Conservation (phyloP, 2,113 vertebrate species). For the Xenopus laevis region DNA sequence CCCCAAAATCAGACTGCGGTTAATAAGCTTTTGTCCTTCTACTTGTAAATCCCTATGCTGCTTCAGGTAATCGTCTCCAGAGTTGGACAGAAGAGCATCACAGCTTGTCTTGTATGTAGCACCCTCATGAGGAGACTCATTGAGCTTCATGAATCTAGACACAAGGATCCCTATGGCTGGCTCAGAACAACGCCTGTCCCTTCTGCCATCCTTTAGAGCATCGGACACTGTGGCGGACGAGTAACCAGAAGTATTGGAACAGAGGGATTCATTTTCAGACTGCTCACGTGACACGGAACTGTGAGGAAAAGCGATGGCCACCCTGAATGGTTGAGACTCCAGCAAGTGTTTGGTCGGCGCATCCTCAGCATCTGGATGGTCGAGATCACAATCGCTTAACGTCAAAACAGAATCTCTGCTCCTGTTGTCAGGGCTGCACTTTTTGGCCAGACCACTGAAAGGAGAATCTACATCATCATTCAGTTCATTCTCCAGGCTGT, state of each 20-base stretch:
- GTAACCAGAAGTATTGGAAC: conserved; percentile 43
- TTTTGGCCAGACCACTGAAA: conserved; percentile 63
- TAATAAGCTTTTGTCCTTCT: conserved; percentile 68
- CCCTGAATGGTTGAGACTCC: conserved; percentile 57
- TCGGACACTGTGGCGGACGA: conserved; percentile 49
- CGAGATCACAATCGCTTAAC: conserved; percentile 78
- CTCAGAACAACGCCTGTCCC: conserved; percentile 77
- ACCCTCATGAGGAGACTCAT: conserved; percentile 44
- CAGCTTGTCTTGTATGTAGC: conserved; percentile 74
- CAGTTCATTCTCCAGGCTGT: conserved; percentile 86
- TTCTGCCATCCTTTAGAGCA: conserved; percentile 53
- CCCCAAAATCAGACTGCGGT: conserved; percentile 60
- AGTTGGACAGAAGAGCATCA: conserved; percentile 65
- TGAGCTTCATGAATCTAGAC: conserved; percentile 45
- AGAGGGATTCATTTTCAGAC: conserved; percentile 46
- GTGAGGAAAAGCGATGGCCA: conserved; percentile 49
- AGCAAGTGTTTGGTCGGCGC: conserved; percentile 57
- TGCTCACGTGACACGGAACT: conserved; percentile 49
- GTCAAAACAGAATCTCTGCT: conserved; percentile 88
- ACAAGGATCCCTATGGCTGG: conserved; percentile 63
- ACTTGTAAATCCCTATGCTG: conserved; percentile 67
- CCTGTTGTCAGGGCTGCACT: conserved; percentile 72
- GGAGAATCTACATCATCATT: conserved; percentile 82
- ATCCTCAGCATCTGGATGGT: conserved; percentile 64
- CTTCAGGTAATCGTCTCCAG: conserved; percentile 67